Percentiles rank a stretch among this genome's conserved stretches.
Conservation (phyloP, 1,140 invertebrate genomes). For the Atta texana region DNA sequence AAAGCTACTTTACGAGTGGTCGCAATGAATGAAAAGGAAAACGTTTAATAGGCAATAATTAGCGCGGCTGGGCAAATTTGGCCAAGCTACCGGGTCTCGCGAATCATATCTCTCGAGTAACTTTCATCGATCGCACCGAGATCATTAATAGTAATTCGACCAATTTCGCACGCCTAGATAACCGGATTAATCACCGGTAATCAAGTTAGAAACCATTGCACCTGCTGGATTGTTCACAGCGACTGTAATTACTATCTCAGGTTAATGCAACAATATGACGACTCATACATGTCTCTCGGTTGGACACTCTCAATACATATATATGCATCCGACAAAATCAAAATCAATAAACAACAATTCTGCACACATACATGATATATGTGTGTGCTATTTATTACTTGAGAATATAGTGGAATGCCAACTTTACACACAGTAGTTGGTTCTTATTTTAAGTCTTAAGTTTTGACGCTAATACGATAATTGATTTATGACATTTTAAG, state of each 20-base stretch:
- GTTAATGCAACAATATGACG: conserved; percentile 40
- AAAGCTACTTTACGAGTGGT: background rate
- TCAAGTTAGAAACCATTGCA: conserved; percentile 32
- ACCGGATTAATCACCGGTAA: conserved; percentile 48
- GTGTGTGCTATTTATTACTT: conserved; percentile 5
- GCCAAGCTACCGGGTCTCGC: background rate
- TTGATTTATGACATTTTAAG: too few species aligned
- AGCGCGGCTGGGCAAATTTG: background rate
- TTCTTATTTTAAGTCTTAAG: too few species aligned
- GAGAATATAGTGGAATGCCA: background rate
- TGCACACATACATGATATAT: background rate
- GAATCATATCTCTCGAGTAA: background rate
- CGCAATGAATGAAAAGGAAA: background rate
- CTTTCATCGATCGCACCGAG: conserved; percentile 22
- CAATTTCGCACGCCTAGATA: conserved; percentile 27
- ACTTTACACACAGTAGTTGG: too few species aligned
- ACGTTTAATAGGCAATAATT: background rate
- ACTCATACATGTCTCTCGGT: background rate
- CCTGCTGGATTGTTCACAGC: conserved; percentile 28
- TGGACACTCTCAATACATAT: background rate
- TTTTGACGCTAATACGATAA: too few species aligned
- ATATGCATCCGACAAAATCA: conserved; percentile 16
- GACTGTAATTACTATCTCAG: conserved; percentile 34
- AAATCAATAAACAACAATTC: conserved; percentile 32
- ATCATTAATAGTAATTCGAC: conserved; percentile 58